Conservation (phyloP, 2,797 vertebrate species). For the Cryptoblepharus egeriae region DNA sequence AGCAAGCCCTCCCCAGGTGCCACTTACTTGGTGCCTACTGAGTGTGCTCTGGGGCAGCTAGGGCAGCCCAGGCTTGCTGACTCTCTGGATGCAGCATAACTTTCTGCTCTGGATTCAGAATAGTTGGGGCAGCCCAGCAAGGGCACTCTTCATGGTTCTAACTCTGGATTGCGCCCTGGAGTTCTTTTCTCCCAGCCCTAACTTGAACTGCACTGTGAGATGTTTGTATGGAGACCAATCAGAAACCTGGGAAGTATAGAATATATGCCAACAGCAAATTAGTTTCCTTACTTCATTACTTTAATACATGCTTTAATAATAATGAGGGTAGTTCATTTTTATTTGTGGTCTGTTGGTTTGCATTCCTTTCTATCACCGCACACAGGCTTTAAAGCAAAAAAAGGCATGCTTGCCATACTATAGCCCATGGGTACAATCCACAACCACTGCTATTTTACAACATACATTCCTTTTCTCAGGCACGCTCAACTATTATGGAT, state of each 20-base stretch:
- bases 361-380: slow-evolving; percentile 53
- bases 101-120: too few species aligned
- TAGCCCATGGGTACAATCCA: neutral
- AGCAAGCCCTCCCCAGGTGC: too few species aligned
- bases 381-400: slow-evolving; percentile 56
- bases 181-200: slow-evolving; percentile 44
- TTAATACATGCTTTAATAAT: slow-evolving; percentile 66
- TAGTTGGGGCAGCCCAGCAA: too few species aligned
- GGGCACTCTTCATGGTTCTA: too few species aligned
- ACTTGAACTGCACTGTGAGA: slow-evolving; percentile 62
- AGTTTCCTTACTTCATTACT: slow-evolving; percentile 69
- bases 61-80: too few species aligned
- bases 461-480: neutral
- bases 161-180: too few species aligned
- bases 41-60: too few species aligned
- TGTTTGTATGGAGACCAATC: slow-evolving; percentile 64
- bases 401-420: slow-evolving; percentile 52
- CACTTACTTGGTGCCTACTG: too few species aligned
- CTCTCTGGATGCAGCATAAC: too few species aligned
- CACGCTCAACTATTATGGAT: neutral
- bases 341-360: slow-evolving; percentile 64
- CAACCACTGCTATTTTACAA: neutral
- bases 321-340: slow-evolving; percentile 65
- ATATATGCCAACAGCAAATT: slow-evolving; percentile 61
- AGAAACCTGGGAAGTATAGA: slow-evolving; percentile 66